These are phyloP conservation scores for Andrena bucephala DNA, from an alignment of 2,888 invertebrate species.

Conservation along the genomic window DNA sequence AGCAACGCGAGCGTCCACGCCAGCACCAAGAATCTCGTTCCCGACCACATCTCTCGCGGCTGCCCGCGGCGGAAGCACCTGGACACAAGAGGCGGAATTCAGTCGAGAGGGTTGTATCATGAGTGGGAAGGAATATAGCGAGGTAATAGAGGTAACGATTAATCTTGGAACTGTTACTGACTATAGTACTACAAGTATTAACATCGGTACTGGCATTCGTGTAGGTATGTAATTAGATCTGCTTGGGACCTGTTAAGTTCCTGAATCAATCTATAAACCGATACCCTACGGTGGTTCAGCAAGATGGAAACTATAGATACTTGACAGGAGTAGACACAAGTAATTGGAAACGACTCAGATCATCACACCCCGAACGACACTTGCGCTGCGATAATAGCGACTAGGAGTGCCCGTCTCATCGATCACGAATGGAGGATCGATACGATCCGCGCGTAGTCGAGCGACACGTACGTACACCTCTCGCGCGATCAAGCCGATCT, in stretches of 20 bases:
- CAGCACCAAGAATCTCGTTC: slow-evolving; percentile 84
- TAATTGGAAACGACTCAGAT: background rate
- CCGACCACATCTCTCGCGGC: slow-evolving; percentile 85
- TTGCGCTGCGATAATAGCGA: background rate
- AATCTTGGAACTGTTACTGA: too few species aligned
- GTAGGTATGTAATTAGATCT: too few species aligned
- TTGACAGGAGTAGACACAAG: too few species aligned
- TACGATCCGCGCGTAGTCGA: background rate
- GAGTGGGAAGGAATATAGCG: background rate
- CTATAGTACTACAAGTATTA: too few species aligned
- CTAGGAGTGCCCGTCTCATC: background rate
- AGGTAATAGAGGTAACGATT: too few species aligned
- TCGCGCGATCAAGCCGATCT: background rate
- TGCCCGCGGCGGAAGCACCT: slow-evolving; percentile 60
- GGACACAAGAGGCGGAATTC: slow-evolving; percentile 40
- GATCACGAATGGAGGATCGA: background rate
- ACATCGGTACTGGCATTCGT: too few species aligned
- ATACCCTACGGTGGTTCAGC: too few species aligned
- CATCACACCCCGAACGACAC: background rate
- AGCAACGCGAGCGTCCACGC: slow-evolving; percentile 79
- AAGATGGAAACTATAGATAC: too few species aligned
- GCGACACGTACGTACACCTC: background rate
- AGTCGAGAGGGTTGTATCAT: background rate
- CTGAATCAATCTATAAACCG: too few species aligned
- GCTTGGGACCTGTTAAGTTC: too few species aligned